phyloP scores from a whole-genome alignment of 2,113 vertebrate species.

The Zosterops borbonicus region DNA sequence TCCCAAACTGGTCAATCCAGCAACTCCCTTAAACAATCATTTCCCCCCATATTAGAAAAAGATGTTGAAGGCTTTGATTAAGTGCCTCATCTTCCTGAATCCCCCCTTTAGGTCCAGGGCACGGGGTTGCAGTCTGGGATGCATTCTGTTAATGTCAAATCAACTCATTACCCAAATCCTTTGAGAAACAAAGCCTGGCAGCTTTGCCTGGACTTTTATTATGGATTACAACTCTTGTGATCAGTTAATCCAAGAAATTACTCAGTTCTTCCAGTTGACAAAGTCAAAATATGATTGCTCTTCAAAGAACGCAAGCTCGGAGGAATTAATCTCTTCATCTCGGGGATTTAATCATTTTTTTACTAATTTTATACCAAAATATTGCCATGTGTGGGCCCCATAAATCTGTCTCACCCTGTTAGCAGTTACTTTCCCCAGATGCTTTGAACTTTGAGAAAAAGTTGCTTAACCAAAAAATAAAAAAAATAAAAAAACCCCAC shows the following conservation, averaged over 20 bases:
- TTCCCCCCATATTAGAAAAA: not conserved
- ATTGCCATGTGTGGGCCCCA: constrained; percentile 81
- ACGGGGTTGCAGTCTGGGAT: not conserved
- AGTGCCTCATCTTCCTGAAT: not conserved
- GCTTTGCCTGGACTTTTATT: constrained; percentile 39
- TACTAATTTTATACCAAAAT: constrained; percentile 78
- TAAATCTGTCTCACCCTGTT: constrained; percentile 77
- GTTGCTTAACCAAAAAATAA: constrained; percentile 65
- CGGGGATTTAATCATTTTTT: constrained; percentile 73
- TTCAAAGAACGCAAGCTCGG: constrained; percentile 70
- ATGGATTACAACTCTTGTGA: constrained; percentile 61
- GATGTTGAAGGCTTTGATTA: constrained; percentile 23
- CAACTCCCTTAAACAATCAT: not conserved
- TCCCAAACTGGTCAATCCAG: not conserved
- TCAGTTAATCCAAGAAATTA: constrained; percentile 75
- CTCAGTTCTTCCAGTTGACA: constrained; percentile 70
- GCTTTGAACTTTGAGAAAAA: constrained; percentile 77
- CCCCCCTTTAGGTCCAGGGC: not conserved
- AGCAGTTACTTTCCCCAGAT: constrained; percentile 71
- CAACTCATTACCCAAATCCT: constrained; percentile 44
- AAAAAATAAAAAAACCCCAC: not conserved
- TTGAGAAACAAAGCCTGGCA: constrained; percentile 50
- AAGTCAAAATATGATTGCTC: constrained; percentile 70
- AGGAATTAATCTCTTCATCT: constrained; percentile 72
- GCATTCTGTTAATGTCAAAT: constrained; percentile 44